Percentiles rank a stretch among this genome's conserved stretches.
phyloP scores from a whole-genome alignment of 1,140 invertebrate genomes.

The Drosophila nebulosa region DNA sequence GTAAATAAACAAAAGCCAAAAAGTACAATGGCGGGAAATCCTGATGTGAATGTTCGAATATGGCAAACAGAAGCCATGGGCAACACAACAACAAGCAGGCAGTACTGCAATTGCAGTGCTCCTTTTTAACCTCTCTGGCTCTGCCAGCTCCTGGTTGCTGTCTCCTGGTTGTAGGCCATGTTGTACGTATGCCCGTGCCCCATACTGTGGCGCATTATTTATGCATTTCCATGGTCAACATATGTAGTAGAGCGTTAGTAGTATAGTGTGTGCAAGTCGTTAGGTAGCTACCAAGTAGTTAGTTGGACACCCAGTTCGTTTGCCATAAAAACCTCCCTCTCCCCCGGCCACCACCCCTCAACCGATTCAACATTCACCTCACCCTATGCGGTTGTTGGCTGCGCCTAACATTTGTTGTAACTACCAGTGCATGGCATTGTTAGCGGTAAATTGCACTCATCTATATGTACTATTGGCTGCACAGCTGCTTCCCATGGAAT shows the following conservation, averaged over 20 bases:
- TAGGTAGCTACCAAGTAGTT: slow-evolving; percentile 74
- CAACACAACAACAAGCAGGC: slow-evolving; percentile 12
- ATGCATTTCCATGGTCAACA: slow-evolving; percentile 79
- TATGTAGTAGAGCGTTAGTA: slow-evolving; percentile 54
- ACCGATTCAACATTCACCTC: neutral
- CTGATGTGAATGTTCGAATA: slow-evolving; percentile 78
- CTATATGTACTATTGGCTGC: slow-evolving; percentile 63
- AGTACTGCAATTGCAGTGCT: slow-evolving; percentile 19
- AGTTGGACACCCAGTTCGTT: slow-evolving; percentile 27
- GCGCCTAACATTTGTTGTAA: slow-evolving; percentile 77
- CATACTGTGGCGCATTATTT: slow-evolving; percentile 75
- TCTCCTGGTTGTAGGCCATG: slow-evolving; percentile 67
- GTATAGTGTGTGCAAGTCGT: slow-evolving; percentile 56
- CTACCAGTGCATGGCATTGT: slow-evolving; percentile 76
- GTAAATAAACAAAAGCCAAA: slow-evolving; percentile 78
- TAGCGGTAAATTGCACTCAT: slow-evolving; percentile 79
- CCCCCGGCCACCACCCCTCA: neutral
- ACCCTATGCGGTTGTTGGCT: slow-evolving; percentile 62
- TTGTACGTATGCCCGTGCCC: slow-evolving; percentile 24
- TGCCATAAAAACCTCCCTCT: neutral
- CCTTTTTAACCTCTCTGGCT: neutral
- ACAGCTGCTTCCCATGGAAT: neutral
- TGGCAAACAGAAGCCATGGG: slow-evolving; percentile 62
- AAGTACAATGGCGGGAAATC: slow-evolving; percentile 78
- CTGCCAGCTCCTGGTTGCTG: slow-evolving; percentile 17